Conservation (phyloP, 2,888 invertebrate species). For the Stenolophus ochropezus region DNA sequence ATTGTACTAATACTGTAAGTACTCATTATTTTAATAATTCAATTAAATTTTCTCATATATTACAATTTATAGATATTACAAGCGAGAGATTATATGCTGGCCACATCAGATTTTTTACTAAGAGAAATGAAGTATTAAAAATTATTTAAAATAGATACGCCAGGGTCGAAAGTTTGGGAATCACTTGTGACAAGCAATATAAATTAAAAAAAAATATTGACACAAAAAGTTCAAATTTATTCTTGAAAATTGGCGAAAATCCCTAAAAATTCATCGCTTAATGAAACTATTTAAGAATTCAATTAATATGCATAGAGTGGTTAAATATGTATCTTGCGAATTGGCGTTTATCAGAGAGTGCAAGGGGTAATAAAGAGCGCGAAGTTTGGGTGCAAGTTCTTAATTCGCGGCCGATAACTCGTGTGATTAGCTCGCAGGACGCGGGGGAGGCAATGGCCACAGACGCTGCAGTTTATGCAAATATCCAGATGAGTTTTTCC, state of each 20-base stretch:
- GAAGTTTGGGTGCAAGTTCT: slow-evolving; percentile 68
- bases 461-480: slow-evolving; percentile 72
- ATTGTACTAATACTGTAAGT: too few relatives aligned
- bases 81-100: too few relatives aligned
- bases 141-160: too few relatives aligned
- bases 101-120: too few relatives aligned
- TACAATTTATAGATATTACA: too few relatives aligned
- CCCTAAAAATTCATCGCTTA: not conserved
- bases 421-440: slow-evolving; percentile 71
- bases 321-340: slow-evolving; percentile 46
- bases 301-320: slow-evolving; percentile 41
- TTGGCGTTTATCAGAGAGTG: slow-evolving; percentile 25
- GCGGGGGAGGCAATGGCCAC: not conserved
- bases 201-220: not conserved
- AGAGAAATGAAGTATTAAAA: too few relatives aligned
- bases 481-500: slow-evolving; percentile 74
- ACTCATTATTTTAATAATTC: too few relatives aligned
- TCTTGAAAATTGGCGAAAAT: not conserved
- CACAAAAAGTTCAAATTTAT: not conserved
- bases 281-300: slow-evolving; percentile 18
- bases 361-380: slow-evolving; percentile 1
- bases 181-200: too few relatives aligned
- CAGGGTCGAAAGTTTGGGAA: too few relatives aligned
- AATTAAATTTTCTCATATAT: too few relatives aligned
- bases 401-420: slow-evolving; percentile 73